Conservation (phyloP, 2,888 invertebrate genomes). For the Cybosia mesomella region DNA sequence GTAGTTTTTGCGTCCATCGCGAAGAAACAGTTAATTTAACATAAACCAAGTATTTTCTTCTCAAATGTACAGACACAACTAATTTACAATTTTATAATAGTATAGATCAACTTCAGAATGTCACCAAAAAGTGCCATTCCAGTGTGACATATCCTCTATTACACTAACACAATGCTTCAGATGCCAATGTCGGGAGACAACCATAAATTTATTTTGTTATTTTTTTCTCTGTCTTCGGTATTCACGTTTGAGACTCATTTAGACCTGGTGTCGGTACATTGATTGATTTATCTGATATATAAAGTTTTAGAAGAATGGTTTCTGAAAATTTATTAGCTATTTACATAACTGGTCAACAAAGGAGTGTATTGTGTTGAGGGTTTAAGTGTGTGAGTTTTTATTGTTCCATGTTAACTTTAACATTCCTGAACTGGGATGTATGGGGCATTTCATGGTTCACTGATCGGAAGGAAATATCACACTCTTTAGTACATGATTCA, state of each 20-base stretch:
- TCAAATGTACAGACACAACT: too few species aligned
- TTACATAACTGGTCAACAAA: not conserved
- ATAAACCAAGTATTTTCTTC: too few species aligned
- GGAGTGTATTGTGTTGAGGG: not conserved
- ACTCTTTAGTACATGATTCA: too few species aligned
- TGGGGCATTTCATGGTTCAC: too few species aligned
- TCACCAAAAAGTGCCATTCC: constrained; percentile 2
- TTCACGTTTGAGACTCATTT: constrained; percentile 45
- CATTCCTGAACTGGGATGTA: not conserved
- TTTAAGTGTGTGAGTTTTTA: not conserved
- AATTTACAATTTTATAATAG: too few species aligned
- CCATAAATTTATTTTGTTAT: constrained; percentile 46
- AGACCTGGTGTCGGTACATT: constrained; percentile 43
- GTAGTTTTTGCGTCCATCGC: too few species aligned
- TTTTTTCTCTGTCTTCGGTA: constrained; percentile 42
- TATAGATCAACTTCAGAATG: not conserved
- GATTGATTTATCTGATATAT: constrained; percentile 47
- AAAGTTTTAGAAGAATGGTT: constrained; percentile 7
- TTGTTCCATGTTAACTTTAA: not conserved
- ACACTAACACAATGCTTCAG: constrained; percentile 46
- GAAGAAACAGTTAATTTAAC: too few species aligned
- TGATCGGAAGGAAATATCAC: too few species aligned
- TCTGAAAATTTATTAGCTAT: constrained; percentile 7
- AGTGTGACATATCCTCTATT: constrained; percentile 37
- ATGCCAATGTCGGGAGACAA: constrained; percentile 32